These are phyloP conservation scores for Stenodera caucasica DNA, from an alignment of 2,888 invertebrate species.

Conservation along the genomic window DNA sequence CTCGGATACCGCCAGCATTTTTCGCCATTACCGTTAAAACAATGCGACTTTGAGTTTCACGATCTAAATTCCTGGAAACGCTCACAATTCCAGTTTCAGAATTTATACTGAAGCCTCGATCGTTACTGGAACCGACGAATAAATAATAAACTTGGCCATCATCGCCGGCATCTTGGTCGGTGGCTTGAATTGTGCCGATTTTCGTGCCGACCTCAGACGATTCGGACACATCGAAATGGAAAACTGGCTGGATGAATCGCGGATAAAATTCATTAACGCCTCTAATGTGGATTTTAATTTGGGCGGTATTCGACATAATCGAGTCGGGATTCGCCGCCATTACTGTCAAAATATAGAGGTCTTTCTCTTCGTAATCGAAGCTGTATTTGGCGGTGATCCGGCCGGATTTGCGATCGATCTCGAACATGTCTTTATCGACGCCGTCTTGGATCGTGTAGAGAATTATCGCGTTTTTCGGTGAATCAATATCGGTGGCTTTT, in stretches of 20 bases:
- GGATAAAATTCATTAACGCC: constrained; percentile 90
- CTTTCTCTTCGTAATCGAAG: constrained; percentile 87
- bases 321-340: constrained; percentile 87
- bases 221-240: constrained; percentile 91
- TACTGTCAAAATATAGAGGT: constrained; percentile 72
- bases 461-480: constrained; percentile 82
- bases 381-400: constrained; percentile 72
- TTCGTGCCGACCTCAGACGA: constrained; percentile 83
- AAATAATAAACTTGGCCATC: constrained; percentile 89
- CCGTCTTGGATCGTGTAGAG: constrained; percentile 81
- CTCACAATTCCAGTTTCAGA: constrained; percentile 81
- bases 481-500: constrained; percentile 81
- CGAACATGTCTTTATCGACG: constrained; percentile 73
- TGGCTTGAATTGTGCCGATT: constrained; percentile 84
- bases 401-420: constrained; percentile 76
- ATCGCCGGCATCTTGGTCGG: constrained; percentile 84
- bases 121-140: constrained; percentile 91
- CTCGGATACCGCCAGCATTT: constrained; percentile 89
- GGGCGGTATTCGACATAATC: constrained; percentile 73
- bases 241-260: constrained; percentile 84
- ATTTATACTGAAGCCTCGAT: constrained; percentile 85
- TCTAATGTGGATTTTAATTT: constrained; percentile 73
- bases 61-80: constrained; percentile 79
- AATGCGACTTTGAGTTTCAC: constrained; percentile 87
- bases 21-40: constrained; percentile 92